These are phyloP conservation scores for Poeciliopsis infans DNA, from an alignment of 2,797 vertebrate genomes.

Conservation along the genomic window DNA sequence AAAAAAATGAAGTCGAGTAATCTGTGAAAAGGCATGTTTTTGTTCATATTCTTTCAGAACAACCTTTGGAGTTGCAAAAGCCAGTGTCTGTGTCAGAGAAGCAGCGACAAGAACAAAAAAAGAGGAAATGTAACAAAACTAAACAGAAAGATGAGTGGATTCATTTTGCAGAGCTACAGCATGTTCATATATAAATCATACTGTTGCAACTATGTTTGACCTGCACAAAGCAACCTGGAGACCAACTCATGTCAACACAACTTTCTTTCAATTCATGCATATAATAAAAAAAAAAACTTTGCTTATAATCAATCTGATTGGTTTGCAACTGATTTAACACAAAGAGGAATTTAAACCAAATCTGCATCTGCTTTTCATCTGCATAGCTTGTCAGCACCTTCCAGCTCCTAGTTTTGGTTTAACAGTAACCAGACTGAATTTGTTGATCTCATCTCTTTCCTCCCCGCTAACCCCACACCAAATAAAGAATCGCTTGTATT, in stretches of 20 bases:
- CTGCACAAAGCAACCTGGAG: conserved; percentile 32
- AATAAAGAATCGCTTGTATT: background rate
- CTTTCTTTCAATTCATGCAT: background rate
- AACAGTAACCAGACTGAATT: conserved; percentile 4
- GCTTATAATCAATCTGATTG: background rate
- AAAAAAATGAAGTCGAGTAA: conserved; percentile 72
- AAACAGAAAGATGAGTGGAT: conserved; percentile 31
- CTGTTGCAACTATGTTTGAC: conserved; percentile 26
- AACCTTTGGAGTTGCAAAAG: conserved; percentile 81
- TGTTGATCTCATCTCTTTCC: background rate
- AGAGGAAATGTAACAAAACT: conserved; percentile 23
- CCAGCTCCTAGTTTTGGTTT: conserved; percentile 13
- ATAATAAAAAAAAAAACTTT: background rate
- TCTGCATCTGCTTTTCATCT: conserved; percentile 20
- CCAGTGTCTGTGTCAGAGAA: conserved; percentile 84
- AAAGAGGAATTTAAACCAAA: conserved; percentile 2
- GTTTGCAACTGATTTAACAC: background rate
- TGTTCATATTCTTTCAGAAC: conserved; percentile 72
- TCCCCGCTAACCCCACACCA: background rate
- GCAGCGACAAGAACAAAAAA: conserved; percentile 68
- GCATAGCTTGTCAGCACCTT: conserved; percentile 20
- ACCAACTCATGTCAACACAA: background rate
- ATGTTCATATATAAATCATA: conserved; percentile 17
- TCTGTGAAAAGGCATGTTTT: conserved; percentile 77
- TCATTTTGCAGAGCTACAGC: conserved; percentile 44